These are phyloP conservation scores for Bombus consobrinus DNA, from an alignment of 1,140 invertebrate genomes.

Conservation along the genomic window DNA sequence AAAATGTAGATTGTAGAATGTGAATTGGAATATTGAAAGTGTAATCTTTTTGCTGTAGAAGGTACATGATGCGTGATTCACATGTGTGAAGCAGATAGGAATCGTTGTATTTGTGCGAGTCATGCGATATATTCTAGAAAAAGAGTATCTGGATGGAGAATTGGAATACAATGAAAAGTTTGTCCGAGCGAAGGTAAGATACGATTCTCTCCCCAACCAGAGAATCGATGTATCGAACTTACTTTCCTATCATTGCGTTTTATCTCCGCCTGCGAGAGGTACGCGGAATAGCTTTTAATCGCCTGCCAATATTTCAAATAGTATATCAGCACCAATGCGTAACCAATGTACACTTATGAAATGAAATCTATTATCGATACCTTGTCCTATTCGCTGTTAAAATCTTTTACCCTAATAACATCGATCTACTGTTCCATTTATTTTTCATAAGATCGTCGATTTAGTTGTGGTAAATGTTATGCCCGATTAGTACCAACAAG, in stretches of 20 bases:
- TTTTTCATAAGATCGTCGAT: not conserved
- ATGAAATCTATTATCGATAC: too few relatives aligned
- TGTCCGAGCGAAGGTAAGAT: slow-evolving; percentile 13
- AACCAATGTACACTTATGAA: not conserved
- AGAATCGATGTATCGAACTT: slow-evolving; percentile 23
- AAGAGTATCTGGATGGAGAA: not conserved
- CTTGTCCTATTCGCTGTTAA: too few relatives aligned
- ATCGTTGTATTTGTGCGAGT: slow-evolving; percentile 1
- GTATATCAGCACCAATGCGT: not conserved
- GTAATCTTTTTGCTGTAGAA: not conserved
- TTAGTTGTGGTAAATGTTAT: not conserved
- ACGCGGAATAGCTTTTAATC: slow-evolving; percentile 9
- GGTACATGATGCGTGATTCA: not conserved
- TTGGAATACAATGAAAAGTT: slow-evolving; percentile 34
- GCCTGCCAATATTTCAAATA: not conserved
- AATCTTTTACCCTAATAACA: not conserved
- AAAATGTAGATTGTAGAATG: not conserved
- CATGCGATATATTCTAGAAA: not conserved
- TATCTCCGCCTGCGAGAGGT: not conserved
- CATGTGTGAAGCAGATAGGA: not conserved
- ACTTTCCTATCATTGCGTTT: slow-evolving; percentile 14
- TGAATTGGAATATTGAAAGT: not conserved
- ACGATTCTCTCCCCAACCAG: not conserved
- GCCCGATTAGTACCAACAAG: not conserved
- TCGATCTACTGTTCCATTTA: not conserved